Conservation (phyloP, 2,888 invertebrate species). For the Pristionchus exspectatus region DNA sequence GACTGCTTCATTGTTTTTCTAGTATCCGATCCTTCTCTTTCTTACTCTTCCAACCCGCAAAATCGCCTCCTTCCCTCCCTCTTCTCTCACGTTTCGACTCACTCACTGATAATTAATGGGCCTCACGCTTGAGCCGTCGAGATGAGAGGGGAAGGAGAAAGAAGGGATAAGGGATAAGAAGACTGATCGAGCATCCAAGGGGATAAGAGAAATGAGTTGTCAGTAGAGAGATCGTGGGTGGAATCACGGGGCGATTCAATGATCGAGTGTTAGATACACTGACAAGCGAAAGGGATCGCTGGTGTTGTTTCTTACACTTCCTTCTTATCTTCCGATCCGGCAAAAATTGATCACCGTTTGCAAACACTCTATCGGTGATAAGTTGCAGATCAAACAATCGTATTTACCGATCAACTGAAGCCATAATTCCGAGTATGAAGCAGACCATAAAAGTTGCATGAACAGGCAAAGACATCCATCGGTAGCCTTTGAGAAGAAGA, state of each 20-base stretch:
- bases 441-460: constrained; percentile 62
- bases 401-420: constrained; percentile 61
- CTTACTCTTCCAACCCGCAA: neutral
- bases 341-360: neutral
- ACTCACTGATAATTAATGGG: constrained; percentile 52
- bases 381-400: neutral
- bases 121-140: constrained; percentile 37
- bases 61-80: constrained; percentile 9
- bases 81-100: constrained; percentile 51
- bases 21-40: constrained; percentile 10
- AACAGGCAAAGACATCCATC: constrained; percentile 62
- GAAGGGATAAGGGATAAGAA: constrained; percentile 31
- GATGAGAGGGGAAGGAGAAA: constrained; percentile 10
- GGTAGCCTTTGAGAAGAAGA: constrained; percentile 60
- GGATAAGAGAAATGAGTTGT: constrained; percentile 27
- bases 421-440: constrained; percentile 60
- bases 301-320: constrained; percentile 4
- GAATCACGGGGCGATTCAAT: constrained; percentile 37
- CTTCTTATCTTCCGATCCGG: neutral
- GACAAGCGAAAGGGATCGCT: constrained; percentile 28
- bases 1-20: constrained; percentile 32
- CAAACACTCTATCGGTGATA: neutral
- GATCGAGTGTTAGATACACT: constrained; percentile 9
- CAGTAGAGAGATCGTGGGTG: constrained; percentile 19
- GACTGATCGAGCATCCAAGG: constrained; percentile 21